Base-by-base conservation (phyloP, 2,113 vertebrate species). In the Philantomba maxwellii region DNA sequence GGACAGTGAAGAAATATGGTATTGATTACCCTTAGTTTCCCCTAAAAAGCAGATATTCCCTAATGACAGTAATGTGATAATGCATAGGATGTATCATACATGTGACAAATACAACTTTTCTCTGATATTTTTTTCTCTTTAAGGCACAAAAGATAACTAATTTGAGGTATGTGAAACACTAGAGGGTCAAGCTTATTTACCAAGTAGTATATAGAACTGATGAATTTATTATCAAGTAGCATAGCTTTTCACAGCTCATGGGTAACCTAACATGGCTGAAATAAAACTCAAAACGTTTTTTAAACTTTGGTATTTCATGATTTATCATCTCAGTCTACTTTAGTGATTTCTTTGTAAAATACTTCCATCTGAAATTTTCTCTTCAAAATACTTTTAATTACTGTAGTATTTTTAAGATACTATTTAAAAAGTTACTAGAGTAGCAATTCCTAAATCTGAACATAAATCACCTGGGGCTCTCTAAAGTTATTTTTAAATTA, bases 201-300 rank as follows among this genome's bases (percentile, higher is more conserved):
- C 26, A 43, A 97, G 93, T 96, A 98, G 96, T 25, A 12, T 90
- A 94, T 93, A 95, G 94, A 82, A 77, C 83, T 66, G n/a, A 87
- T 25, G 78, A 21, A 57, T 97, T 97, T 96, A 94, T 95, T 98
- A 89, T 60, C 84, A 95, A 97, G 82, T 86, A 97, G 98, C 96
- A 39, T 97, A 97, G 95, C 91, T 98, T 97, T 97, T 98, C 96
- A 97, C 77, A 91, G 86, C 97, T 97, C 83, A 36, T 97, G 91
- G 87, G 64, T 87, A 95, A 96, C 62, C 97, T 89, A 77, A 97
- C 97, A 75, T 94, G 97, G 93, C 94, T 98, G 88, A 98, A 98
- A 98, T 98, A 98, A 98, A 98, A n/a, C 49, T 95, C 58, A 98
- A 97, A 97, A 80, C 98, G 95, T 26, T 97, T 98, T 98, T 97